Base-by-base conservation (phyloP, 2,113 vertebrate species). In the Gallinago media region DNA sequence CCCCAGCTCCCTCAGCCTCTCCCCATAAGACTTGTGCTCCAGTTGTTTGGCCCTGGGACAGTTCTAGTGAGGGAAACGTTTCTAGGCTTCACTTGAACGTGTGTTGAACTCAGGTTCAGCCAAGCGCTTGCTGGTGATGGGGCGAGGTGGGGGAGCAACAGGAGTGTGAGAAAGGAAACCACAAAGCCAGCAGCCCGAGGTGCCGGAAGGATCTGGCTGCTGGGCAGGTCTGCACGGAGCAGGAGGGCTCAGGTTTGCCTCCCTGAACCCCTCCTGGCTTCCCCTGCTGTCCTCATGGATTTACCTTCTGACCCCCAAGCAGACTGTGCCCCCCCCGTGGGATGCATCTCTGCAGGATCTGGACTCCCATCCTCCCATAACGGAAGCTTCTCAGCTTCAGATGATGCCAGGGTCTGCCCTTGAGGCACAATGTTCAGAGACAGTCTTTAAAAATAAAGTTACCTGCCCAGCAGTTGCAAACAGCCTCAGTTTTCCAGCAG, bases 111-210 rank as follows among this genome's bases (percentile, higher is more conserved):
- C 49, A 1, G 38, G 44, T 11, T 65, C 18, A 68, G 58, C 56
- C 66, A 27, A 75, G 70, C 3, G 5, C 32, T 36, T 68, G 47
- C 8, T 59, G 63, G 67, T 31, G 63, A 27, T 15, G 40, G 25
- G 66, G 42, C 0, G 3, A 70, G 74, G 54, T 76, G 82, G 22
- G 44, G 31, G 46, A 83, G 36, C 46, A 55, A 62, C 20, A 5
- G n/a, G 34, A 88, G 65, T 23, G 59, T 85, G 63, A 94, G 81
- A 91, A 94, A 91, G 50, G 68, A 92, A 93, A 79, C 88, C 85
- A 65, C 91, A 95, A 66, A 50, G 44, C 26, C 55, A 42, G 47
- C 72, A 92, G 52, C 52, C 50, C 7, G 52, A 81, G 70, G n/a
- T 0, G 0, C 15, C 0, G 1, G 58, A 36, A 80, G 13, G 66